phyloP scores from a whole-genome alignment of 2,113 vertebrate species.

The Colossoma macropomum region DNA sequence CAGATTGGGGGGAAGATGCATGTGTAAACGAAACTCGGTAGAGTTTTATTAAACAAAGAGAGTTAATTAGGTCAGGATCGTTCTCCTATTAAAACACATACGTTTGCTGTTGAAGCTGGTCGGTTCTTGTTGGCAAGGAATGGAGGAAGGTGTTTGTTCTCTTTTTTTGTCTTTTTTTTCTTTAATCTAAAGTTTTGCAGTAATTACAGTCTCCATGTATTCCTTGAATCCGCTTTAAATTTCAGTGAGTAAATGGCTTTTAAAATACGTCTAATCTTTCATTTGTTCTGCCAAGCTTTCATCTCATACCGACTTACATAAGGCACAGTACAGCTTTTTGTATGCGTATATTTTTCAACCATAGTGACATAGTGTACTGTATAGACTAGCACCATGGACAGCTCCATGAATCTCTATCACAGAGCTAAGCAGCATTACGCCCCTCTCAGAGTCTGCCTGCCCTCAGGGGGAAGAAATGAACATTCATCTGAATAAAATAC shows the following conservation, averaged over 20 bases:
- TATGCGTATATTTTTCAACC: background rate
- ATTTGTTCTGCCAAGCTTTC: background rate
- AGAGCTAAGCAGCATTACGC: background rate
- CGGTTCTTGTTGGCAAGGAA: conserved; percentile 7
- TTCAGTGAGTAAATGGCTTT: conserved; percentile 7
- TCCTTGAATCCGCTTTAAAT: background rate
- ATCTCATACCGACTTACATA: background rate
- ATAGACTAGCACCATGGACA: conserved; percentile 23
- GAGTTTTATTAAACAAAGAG: conserved; percentile 72
- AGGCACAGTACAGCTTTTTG: background rate
- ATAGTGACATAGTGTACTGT: background rate
- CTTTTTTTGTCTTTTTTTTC: background rate
- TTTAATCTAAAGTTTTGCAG: background rate
- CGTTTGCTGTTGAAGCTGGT: conserved; percentile 30
- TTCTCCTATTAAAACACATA: conserved; percentile 57
- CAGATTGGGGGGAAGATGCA: conserved; percentile 55
- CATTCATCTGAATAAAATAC: background rate
- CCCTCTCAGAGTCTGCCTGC: background rate
- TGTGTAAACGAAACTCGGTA: conserved; percentile 62
- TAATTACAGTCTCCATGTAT: conserved; percentile 15
- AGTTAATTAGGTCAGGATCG: conserved; percentile 72
- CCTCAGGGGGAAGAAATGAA: background rate
- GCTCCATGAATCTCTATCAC: background rate
- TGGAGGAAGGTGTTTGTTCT: conserved; percentile 17
- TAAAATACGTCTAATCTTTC: background rate